Conservation (phyloP, 2,888 invertebrate species). For the Linhomoeus sp. region DNA sequence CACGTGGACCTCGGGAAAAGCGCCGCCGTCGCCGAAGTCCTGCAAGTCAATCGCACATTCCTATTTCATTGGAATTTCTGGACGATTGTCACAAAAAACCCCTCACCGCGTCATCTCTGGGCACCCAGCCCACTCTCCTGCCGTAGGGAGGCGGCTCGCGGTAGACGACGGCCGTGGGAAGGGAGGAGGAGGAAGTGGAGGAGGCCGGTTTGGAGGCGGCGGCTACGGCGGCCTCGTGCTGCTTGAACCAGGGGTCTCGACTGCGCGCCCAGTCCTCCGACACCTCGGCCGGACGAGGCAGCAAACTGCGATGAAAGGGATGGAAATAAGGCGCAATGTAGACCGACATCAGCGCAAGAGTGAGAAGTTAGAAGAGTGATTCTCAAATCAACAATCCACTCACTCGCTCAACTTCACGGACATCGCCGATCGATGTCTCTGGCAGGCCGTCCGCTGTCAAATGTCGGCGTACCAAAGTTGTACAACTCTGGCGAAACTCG, state of each 20-base stretch:
- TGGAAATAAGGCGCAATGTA: too few species aligned
- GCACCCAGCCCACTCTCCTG: slow-evolving; percentile 60
- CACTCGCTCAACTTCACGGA: too few species aligned
- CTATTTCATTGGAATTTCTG: background rate
- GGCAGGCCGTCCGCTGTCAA: too few species aligned
- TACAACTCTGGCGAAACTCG: too few species aligned
- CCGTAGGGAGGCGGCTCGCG: slow-evolving; percentile 61
- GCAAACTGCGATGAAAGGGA: slow-evolving; percentile 39
- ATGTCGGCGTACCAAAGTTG: too few species aligned
- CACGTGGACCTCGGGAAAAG: slow-evolving; percentile 88
- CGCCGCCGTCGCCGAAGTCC: slow-evolving; percentile 77
- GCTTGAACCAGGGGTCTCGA: slow-evolving; percentile 30
- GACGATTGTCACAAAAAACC: background rate
- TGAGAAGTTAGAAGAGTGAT: too few species aligned
- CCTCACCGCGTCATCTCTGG: slow-evolving; percentile 48
- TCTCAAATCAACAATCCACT: too few species aligned
- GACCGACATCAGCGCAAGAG: too few species aligned
- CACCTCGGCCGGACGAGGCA: slow-evolving; percentile 67
- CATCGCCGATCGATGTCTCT: too few species aligned
- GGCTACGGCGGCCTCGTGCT: slow-evolving; percentile 8
- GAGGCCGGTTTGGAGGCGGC: background rate
- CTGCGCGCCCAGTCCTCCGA: slow-evolving; percentile 70
- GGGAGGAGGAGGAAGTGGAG: slow-evolving; percentile 32
- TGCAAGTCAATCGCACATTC: slow-evolving; percentile 28
- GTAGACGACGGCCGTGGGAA: slow-evolving; percentile 14